phyloP scores from a whole-genome alignment of 2,888 invertebrate genomes.

The Amphipoea lucens region DNA sequence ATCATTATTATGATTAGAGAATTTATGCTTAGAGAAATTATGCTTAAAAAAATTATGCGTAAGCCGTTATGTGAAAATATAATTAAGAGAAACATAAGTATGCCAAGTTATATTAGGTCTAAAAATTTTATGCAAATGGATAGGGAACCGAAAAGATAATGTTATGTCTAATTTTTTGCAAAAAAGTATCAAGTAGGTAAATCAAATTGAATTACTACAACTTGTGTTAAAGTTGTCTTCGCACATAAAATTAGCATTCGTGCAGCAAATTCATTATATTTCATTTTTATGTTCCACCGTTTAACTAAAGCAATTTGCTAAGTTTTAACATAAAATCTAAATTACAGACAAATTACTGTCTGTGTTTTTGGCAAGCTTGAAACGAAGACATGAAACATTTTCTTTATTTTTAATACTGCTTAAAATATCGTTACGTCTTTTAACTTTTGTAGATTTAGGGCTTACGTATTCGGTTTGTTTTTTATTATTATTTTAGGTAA shows the following conservation, averaged over 20 bases:
- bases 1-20: no score
- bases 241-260: constrained; percentile 47
- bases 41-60: no score
- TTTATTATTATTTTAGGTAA: neutral
- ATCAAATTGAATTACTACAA: neutral
- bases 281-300: constrained; percentile 46
- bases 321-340: constrained; percentile 52
- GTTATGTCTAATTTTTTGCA: neutral
- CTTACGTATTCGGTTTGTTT: neutral
- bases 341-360: constrained; percentile 47
- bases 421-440: constrained; percentile 17
- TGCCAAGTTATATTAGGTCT: no score
- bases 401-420: constrained; percentile 33
- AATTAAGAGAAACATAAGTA: no score
- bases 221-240: constrained; percentile 26
- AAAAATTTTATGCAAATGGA: no score
- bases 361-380: constrained; percentile 27
- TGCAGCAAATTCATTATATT: constrained; percentile 37
- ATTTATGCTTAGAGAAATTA: no score
- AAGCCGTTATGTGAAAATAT: no score
- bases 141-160: neutral
- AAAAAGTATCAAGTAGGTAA: neutral
- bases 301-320: constrained; percentile 47
- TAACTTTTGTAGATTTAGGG: constrained; percentile 5
- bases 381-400: constrained; percentile 37